A percentile compares a stretch with the other conserved stretches of the same genome.
Conservation (phyloP, 2,888 invertebrate genomes). For the Teinopalpus imperialis region DNA sequence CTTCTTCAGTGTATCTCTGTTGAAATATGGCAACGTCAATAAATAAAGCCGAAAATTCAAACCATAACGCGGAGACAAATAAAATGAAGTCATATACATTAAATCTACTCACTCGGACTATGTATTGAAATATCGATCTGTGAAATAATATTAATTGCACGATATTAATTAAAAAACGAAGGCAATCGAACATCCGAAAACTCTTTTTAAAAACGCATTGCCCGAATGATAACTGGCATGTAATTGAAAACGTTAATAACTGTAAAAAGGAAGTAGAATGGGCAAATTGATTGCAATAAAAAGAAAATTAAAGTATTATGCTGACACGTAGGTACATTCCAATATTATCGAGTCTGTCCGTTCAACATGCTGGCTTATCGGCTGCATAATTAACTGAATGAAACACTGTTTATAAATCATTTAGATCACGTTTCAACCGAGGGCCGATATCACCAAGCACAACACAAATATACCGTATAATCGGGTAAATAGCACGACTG, state of each 20-base stretch:
- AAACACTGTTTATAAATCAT: slow-evolving; percentile 47
- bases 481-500: slow-evolving; percentile 4
- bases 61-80: slow-evolving; percentile 31
- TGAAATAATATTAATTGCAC: slow-evolving; percentile 5
- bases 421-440: slow-evolving; percentile 38
- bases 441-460: slow-evolving; percentile 34
- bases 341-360: slow-evolving; percentile 43
- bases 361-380: slow-evolving; percentile 49
- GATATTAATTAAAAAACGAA: slow-evolving; percentile 2
- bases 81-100: slow-evolving; percentile 25
- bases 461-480: slow-evolving; percentile 24
- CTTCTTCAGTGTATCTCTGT: slow-evolving; percentile 40
- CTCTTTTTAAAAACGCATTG: not conserved
- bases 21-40: slow-evolving; percentile 58
- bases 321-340: slow-evolving; percentile 41
- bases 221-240: slow-evolving; percentile 6
- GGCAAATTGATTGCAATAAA: not conserved
- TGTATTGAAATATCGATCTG: slow-evolving; percentile 8
- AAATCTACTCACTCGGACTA: slow-evolving; percentile 2
- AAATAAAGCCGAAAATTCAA: slow-evolving; percentile 46
- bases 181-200: not conserved
- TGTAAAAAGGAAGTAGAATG: not conserved
- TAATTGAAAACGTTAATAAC: slow-evolving; percentile 7
- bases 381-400: slow-evolving; percentile 48
- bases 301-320: slow-evolving; percentile 47